Evolutionary conservation across 2,797 vertebrate genomes (phyloP), one percentile per base, ranked within the genome.

Genomic region (Ispidina lecontei): DNA sequence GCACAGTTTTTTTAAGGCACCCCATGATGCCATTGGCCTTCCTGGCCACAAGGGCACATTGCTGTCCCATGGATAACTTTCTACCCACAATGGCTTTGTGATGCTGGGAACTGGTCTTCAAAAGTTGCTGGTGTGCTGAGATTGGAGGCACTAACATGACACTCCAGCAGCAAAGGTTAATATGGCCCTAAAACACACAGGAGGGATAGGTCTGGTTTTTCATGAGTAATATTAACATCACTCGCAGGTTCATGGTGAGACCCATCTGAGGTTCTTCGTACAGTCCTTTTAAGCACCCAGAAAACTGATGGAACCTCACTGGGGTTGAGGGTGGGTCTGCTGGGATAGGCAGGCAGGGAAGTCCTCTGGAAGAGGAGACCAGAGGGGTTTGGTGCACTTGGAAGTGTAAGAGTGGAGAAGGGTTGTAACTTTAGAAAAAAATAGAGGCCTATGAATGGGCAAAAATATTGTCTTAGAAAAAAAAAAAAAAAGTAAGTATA

Each of bases 81-180:
- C 46, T 47, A 13, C 23, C 46, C 46, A 47, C 46, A 47, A 23
- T 47, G 12, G 12, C 46, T 47, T 22, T 11, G 23, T 26, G 29
- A 8, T 17, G 17, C 31, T 29, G 56, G 62, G 35, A 60, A 12
- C 43, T 7, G 8, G 29, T 31, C 52, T 55, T 31, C 19, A 29
- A n/a, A 55, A 29, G 18, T 54, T 19, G 52, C 33, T 35, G 23
- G 39, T 16, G 56, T 33, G 39, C 29, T 2, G 0, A 13, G 26
- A 26, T 17, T 76, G 77, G 55, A 15, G 56, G 31, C 55, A 7
- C 55, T 10, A 28, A 29, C 1, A 1, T 58, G 67, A 63, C 49
- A 52, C 28, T 31, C 1, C 1, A 0, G 54, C 2, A 5, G 78
- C 0, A 6, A 39, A 78, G 78, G 62, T 62, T 41, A 68, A 87